phyloP scores from a whole-genome alignment of 2,888 invertebrate genomes.

The Drosophila nr. perissopoda region DNA sequence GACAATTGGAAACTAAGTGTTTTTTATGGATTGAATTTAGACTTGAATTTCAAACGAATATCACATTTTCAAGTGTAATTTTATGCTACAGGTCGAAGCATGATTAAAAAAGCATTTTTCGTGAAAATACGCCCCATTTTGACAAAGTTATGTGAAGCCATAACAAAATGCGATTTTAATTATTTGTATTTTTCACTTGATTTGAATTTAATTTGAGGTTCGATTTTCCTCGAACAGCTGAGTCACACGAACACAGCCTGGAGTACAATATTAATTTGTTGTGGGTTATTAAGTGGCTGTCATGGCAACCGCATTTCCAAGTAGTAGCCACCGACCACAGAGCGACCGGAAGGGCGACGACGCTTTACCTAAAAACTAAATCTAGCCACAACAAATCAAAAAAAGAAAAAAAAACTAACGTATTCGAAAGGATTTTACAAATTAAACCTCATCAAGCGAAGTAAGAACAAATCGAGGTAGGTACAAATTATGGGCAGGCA shows the following conservation, averaged over 20 bases:
- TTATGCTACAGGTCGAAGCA: neutral
- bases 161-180: neutral
- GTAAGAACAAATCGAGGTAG: constrained; percentile 43
- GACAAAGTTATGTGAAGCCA: neutral
- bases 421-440: constrained; percentile 48
- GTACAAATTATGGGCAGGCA: constrained; percentile 69
- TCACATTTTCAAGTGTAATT: neutral
- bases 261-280: constrained; percentile 37
- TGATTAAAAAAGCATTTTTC: neutral
- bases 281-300: constrained; percentile 37
- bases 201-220: constrained; percentile 15
- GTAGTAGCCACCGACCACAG: constrained; percentile 14
- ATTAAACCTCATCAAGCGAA: constrained; percentile 47
- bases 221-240: constrained; percentile 16
- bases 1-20: neutral
- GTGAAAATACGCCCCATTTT: neutral
- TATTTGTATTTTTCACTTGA: neutral
- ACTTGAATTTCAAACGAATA: neutral
- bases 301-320: constrained; percentile 58
- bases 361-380: constrained; percentile 4
- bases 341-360: constrained; percentile 33
- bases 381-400: constrained; percentile 32
- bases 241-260: constrained; percentile 22
- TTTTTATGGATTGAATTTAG: neutral
- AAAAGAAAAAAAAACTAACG: neutral